phyloP scores from a whole-genome alignment of 1,140 invertebrate species.

The Pomacea maculata region DNA sequence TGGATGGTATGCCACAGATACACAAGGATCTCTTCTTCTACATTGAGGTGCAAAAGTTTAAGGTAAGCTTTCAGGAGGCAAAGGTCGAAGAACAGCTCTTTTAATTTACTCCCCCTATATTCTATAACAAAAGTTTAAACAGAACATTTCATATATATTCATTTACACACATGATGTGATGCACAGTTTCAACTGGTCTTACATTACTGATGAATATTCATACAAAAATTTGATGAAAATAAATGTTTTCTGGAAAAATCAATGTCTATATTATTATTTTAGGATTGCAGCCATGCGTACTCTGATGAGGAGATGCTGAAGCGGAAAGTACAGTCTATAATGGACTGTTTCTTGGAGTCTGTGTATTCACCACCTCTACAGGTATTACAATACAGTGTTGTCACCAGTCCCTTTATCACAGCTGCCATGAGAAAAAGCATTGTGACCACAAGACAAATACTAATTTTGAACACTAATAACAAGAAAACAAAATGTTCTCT shows the following conservation, averaged over 20 bases:
- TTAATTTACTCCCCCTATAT: too few relatives aligned
- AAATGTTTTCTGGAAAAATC: too few relatives aligned
- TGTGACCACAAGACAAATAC: too few relatives aligned
- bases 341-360: constrained; percentile 64
- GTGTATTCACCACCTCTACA: constrained; percentile 55
- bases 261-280: constrained; percentile 15
- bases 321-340: constrained; percentile 61
- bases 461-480: too few relatives aligned
- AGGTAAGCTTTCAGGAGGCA: constrained; percentile 44
- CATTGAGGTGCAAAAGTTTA: constrained; percentile 64
- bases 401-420: neutral
- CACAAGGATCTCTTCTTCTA: constrained; percentile 66
- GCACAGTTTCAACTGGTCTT: too few relatives aligned
- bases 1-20: constrained; percentile 60
- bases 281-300: constrained; percentile 60
- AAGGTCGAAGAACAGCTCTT: neutral
- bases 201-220: too few relatives aligned
- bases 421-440: too few relatives aligned
- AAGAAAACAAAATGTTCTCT: too few relatives aligned
- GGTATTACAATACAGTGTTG: constrained; percentile 37
- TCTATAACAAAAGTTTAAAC: too few relatives aligned
- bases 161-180: too few relatives aligned
- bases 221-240: too few relatives aligned
- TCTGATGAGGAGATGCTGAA: constrained; percentile 62
- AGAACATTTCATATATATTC: too few relatives aligned